Evolutionary conservation across 1,140 invertebrate genomes (phyloP).

Genomic region (Phthorimaea operculella): DNA sequence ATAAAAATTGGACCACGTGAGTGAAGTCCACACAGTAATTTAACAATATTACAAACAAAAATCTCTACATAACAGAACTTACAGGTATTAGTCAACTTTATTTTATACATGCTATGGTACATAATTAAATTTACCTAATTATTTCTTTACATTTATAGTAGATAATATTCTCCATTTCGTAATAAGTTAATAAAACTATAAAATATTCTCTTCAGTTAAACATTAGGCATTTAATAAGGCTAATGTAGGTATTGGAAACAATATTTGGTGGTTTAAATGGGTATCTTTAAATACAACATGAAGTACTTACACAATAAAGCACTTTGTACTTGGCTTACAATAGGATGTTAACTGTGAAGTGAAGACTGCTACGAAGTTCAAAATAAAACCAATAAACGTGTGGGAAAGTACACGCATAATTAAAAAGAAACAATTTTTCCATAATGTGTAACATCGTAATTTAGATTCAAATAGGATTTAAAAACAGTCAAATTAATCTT

Average conservation of each 20-base stretch:
- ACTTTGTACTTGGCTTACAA: conserved; percentile 48
- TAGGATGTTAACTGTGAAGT: neutral
- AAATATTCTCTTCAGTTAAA: conserved; percentile 65
- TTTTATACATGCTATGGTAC: conserved; percentile 65
- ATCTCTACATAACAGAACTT: conserved; percentile 68
- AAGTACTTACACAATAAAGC: conserved; percentile 46
- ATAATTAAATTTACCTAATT: conserved; percentile 57
- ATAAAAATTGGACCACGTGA: conserved; percentile 66
- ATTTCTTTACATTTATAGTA: conserved; percentile 64
- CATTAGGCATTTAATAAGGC: conserved; percentile 64
- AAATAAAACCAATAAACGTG: neutral
- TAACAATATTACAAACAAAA: conserved; percentile 68
- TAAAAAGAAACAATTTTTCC: no score
- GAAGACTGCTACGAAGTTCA: neutral
- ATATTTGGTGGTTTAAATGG: conserved; percentile 59
- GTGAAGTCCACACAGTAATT: conserved; percentile 61
- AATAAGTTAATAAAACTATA: conserved; percentile 69
- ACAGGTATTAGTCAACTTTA: conserved; percentile 67
- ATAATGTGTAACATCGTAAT: no score
- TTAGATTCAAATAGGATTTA: no score
- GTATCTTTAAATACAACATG: conserved; percentile 47
- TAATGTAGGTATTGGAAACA: conserved; percentile 63
- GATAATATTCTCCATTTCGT: conserved; percentile 62
- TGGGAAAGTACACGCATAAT: neutral
- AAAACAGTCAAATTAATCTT: no score